Percentiles rank a stretch among this genome's conserved stretches.
phyloP scores from a whole-genome alignment of 92 coral and sea anemone species.

The Porites lobata region DNA sequence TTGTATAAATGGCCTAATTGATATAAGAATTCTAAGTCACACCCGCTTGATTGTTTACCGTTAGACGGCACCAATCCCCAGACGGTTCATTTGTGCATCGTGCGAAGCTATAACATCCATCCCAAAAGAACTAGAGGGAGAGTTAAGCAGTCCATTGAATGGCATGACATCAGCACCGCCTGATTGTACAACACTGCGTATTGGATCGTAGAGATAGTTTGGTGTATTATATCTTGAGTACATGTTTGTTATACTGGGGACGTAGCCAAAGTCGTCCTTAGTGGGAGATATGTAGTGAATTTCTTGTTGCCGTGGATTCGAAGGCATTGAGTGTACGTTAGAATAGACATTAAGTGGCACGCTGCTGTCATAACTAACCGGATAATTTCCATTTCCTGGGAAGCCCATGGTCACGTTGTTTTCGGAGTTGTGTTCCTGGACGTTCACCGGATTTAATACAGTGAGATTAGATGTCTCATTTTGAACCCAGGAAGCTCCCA shows the following conservation, averaged over 20 bases:
- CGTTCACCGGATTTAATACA: conserved; percentile 68
- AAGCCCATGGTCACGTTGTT: conserved; percentile 54
- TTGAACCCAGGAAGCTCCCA: conserved; percentile 73
- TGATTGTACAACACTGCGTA: conserved; percentile 60
- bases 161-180: conserved; percentile 45
- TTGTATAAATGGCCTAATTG: background rate
- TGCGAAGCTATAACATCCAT: conserved; percentile 68
- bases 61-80: conserved; percentile 77
- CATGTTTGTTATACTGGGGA: conserved; percentile 43
- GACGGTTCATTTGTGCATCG: conserved; percentile 66
- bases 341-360: conserved; percentile 43
- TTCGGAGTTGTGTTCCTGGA: conserved; percentile 57
- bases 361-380: conserved; percentile 57
- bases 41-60: background rate
- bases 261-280: conserved; percentile 47
- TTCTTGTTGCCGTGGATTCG: conserved; percentile 52
- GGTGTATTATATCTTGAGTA: conserved; percentile 61
- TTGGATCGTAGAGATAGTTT: conserved; percentile 63
- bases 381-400: conserved; percentile 68
- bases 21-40: background rate
- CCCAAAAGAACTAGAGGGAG: conserved; percentile 62
- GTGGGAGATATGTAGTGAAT: conserved; percentile 51
- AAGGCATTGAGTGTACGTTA: conserved; percentile 34
- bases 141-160: conserved; percentile 45
- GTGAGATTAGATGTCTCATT: conserved; percentile 75